Conservation (phyloP, 2,888 invertebrate species). For the Eupithecia exiguata region DNA sequence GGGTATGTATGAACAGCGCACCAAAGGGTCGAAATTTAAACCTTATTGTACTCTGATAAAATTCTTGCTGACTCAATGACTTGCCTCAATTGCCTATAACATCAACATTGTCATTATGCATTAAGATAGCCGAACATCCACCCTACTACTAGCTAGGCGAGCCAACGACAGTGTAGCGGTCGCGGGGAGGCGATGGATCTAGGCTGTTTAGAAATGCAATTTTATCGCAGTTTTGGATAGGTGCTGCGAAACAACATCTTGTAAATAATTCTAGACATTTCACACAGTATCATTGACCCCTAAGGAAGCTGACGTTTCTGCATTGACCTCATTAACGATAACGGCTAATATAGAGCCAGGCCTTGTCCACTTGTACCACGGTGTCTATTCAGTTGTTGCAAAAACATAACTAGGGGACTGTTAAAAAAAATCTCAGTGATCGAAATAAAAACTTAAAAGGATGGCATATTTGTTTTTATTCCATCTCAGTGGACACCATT, state of each 20-base stretch:
- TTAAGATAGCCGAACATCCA: neutral
- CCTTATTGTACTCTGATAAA: neutral
- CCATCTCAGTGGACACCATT: neutral
- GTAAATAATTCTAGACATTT: neutral
- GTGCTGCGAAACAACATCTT: too few species aligned
- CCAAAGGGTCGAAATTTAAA: neutral
- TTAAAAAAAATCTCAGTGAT: neutral
- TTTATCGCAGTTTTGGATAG: neutral
- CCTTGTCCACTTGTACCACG: neutral
- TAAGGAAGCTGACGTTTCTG: neutral
- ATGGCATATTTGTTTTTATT: neutral
- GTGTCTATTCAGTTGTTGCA: neutral
- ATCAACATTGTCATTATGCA: too few species aligned
- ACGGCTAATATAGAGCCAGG: neutral
- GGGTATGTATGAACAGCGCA: neutral
- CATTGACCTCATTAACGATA: neutral
- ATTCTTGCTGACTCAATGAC: neutral
- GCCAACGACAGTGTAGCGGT: neutral
- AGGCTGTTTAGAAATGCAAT: neutral
- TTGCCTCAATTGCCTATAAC: too few species aligned
- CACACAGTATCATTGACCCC: neutral
- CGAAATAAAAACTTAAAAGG: neutral
- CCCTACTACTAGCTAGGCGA: neutral
- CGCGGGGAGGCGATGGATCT: neutral
- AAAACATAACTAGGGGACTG: neutral